phyloP scores from a whole-genome alignment of 2,888 invertebrate species.

The Bedellia somnulentella region DNA sequence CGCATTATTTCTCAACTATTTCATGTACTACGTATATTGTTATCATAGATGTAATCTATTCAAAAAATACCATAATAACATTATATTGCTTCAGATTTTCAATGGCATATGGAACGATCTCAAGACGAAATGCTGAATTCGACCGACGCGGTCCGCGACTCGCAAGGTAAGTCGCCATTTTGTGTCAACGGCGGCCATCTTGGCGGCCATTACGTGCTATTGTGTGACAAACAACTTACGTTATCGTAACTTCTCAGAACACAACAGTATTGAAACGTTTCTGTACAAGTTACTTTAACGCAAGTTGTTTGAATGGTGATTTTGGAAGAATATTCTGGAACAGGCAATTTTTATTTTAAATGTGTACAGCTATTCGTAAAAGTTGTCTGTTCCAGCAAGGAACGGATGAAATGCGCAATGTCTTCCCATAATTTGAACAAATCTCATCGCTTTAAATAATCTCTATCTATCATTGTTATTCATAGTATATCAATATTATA shows the following conservation, averaged over 20 bases:
- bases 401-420: constrained; percentile 63
- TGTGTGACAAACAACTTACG: too few relatives aligned
- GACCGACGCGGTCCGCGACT: constrained; percentile 85
- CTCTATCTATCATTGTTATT: constrained; percentile 41
- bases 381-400: too few relatives aligned
- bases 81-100: constrained; percentile 81
- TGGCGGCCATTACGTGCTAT: too few relatives aligned
- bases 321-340: constrained; percentile 36
- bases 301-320: constrained; percentile 40
- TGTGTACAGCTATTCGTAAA: too few relatives aligned
- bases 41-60: too few relatives aligned
- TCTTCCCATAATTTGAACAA: constrained; percentile 60
- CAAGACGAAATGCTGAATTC: constrained; percentile 87
- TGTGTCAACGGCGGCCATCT: constrained; percentile 8
- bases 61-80: too few relatives aligned
- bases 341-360: constrained; percentile 26
- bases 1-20: too few relatives aligned
- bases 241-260: constrained; percentile 4
- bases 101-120: constrained; percentile 84
- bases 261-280: constrained; percentile 4
- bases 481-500: constrained; percentile 14
- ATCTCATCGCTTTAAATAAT: constrained; percentile 51
- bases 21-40: too few relatives aligned
- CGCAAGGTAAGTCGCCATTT: constrained; percentile 76
- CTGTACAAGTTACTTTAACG: constrained; percentile 11